Evolutionary conservation across 2,797 vertebrate species (phyloP).

Genomic region (Acanthis flammea): DNA sequence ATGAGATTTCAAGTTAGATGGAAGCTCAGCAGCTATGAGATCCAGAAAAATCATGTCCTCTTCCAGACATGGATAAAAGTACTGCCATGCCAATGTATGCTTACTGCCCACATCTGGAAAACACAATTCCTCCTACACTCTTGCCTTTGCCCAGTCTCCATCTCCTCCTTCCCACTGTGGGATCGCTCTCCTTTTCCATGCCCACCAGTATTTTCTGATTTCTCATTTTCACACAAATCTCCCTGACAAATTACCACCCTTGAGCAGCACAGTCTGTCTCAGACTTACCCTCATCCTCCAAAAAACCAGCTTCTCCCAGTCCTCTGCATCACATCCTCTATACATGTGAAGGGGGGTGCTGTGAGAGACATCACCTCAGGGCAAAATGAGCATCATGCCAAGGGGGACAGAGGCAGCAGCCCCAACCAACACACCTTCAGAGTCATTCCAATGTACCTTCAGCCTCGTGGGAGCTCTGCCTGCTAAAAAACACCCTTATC

Average conservation of each 20-base stretch:
- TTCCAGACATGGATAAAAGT: neutral
- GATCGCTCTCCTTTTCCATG: neutral
- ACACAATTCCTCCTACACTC: rapidly evolving
- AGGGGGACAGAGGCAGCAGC: neutral
- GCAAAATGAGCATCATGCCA: rapidly evolving
- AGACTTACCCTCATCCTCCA: neutral
- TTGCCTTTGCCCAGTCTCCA: neutral
- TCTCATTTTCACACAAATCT: neutral
- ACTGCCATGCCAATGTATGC: neutral
- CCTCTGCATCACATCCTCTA: neutral
- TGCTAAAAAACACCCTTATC: neutral
- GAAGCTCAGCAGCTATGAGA: neutral
- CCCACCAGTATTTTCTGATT: rapidly evolving
- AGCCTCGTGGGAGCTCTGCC: neutral
- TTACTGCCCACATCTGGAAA: neutral
- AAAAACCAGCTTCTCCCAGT: neutral
- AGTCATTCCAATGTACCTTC: neutral
- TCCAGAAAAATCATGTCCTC: neutral
- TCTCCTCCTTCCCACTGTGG: neutral
- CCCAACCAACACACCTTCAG: neutral
- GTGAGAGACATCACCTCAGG: neutral
- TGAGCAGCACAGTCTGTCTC: neutral
- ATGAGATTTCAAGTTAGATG: neutral
- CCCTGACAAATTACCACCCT: neutral
- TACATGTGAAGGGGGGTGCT: rapidly evolving